phyloP scores from a whole-genome alignment of 23 tunicate genomes.

The Styela plicata region DNA sequence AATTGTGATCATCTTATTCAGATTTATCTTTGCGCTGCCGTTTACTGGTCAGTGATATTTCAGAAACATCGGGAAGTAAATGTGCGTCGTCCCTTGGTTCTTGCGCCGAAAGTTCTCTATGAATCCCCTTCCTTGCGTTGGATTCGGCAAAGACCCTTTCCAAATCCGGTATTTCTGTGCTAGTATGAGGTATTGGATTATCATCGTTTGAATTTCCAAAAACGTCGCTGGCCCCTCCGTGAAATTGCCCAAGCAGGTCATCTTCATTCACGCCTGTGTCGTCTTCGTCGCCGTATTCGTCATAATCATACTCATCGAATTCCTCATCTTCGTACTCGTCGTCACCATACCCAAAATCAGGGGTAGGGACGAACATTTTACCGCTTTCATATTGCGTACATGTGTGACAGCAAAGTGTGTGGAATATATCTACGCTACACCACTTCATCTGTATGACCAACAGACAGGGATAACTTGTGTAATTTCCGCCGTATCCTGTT shows the following conservation, averaged over 20 bases:
- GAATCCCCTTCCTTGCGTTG: neutral
- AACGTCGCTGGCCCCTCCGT: neutral
- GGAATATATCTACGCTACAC: constrained; percentile 27
- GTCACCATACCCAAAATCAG: neutral
- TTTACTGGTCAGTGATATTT: neutral
- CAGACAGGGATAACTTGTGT: constrained; percentile 23
- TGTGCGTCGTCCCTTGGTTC: neutral
- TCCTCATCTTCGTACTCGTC: constrained; percentile 17
- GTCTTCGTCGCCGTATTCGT: constrained; percentile 15
- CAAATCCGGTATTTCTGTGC: neutral
- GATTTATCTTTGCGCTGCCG: neutral
- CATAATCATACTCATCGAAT: constrained; percentile 7
- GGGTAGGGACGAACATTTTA: neutral
- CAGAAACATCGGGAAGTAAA: neutral
- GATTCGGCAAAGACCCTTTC: neutral
- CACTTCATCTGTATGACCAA: constrained; percentile 13
- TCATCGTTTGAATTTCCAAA: neutral
- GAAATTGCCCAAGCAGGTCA: neutral
- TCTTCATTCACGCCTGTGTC: neutral
- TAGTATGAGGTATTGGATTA: neutral
- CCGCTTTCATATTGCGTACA: constrained; percentile 25
- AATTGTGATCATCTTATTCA: no score
- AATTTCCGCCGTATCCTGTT: constrained; percentile 1
- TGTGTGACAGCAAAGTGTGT: constrained; percentile 40
- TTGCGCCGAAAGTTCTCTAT: neutral